phyloP scores from a whole-genome alignment of 2,113 vertebrate species.

The Pyxicephalus adspersus region DNA sequence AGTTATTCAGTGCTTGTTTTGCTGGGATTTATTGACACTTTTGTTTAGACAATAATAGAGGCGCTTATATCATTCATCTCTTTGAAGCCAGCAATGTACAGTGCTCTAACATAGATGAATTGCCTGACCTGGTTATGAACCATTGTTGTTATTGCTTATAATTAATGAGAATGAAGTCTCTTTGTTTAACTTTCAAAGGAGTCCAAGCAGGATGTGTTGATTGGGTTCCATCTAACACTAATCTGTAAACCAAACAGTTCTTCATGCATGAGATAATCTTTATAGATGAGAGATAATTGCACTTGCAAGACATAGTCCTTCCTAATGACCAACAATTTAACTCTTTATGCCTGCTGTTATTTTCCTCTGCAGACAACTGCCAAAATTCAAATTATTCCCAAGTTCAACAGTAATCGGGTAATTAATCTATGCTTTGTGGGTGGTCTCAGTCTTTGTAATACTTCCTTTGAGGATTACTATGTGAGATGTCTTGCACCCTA shows the following conservation, averaged over 20 bases:
- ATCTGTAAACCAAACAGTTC: constrained; percentile 45
- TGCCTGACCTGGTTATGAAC: constrained; percentile 53
- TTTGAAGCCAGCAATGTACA: constrained; percentile 45
- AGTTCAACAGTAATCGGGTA: constrained; percentile 29
- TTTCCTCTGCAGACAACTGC: constrained; percentile 5
- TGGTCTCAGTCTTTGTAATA: constrained; percentile 32
- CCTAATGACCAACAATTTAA: constrained; percentile 47
- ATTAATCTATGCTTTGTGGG: constrained; percentile 42
- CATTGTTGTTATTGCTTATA: constrained; percentile 54
- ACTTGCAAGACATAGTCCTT: constrained; percentile 32
- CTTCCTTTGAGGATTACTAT: neutral
- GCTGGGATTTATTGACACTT: constrained; percentile 44
- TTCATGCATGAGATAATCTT: constrained; percentile 44
- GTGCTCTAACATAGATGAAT: constrained; percentile 46
- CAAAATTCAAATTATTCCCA: constrained; percentile 16
- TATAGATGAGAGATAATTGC: constrained; percentile 38
- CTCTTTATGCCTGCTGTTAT: constrained; percentile 19
- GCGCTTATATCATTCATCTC: constrained; percentile 54
- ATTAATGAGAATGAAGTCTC: constrained; percentile 52
- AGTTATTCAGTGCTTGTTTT: constrained; percentile 19
- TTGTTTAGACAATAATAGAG: constrained; percentile 51
- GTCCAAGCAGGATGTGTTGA: constrained; percentile 45
- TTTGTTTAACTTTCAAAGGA: constrained; percentile 29
- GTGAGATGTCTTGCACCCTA: neutral
- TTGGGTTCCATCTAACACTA: constrained; percentile 46